Evolutionary conservation across 2,888 invertebrate genomes (phyloP).

Genomic region (Cryptus viduatorius): DNA sequence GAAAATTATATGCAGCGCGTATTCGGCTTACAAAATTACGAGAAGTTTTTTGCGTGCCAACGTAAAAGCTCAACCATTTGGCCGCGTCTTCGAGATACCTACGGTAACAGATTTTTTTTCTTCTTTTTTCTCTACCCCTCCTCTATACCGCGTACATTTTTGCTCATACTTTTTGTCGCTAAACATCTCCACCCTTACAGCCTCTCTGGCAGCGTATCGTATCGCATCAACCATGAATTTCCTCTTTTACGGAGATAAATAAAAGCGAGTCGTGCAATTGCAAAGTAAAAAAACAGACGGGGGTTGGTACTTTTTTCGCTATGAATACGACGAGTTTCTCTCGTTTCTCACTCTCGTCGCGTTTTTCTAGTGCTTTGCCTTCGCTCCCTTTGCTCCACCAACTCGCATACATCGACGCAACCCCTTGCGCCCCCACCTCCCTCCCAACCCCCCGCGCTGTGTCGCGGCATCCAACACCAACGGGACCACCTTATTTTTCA

Average conservation of each 20-base stretch:
- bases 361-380: constrained; percentile 27
- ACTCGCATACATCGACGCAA: constrained; percentile 14
- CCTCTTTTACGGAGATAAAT: constrained; percentile 77
- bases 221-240: constrained; percentile 55
- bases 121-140: constrained; percentile 7
- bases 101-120: constrained; percentile 46
- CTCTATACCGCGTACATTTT: constrained; percentile 19
- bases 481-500: constrained; percentile 15
- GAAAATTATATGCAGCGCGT: constrained; percentile 28
- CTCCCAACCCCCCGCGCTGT: constrained; percentile 10
- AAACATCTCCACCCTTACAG: constrained; percentile 21
- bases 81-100: constrained; percentile 43
- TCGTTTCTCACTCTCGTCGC: constrained; percentile 43
- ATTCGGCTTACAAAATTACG: constrained; percentile 52
- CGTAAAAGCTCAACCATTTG: constrained; percentile 56
- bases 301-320: constrained; percentile 28
- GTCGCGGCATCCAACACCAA: constrained; percentile 26
- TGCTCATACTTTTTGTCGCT: constrained; percentile 20
- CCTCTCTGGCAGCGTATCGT: constrained; percentile 46
- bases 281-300: constrained; percentile 70
- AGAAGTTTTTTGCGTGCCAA: constrained; percentile 31
- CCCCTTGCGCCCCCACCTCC: constrained; percentile 40
- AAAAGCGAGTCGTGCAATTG: constrained; percentile 74
- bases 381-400: constrained; percentile 41
- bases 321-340: constrained; percentile 28